Evolutionary conservation across 2,113 vertebrate species (phyloP).

Genomic region (Brienomyrus longianalis): DNA sequence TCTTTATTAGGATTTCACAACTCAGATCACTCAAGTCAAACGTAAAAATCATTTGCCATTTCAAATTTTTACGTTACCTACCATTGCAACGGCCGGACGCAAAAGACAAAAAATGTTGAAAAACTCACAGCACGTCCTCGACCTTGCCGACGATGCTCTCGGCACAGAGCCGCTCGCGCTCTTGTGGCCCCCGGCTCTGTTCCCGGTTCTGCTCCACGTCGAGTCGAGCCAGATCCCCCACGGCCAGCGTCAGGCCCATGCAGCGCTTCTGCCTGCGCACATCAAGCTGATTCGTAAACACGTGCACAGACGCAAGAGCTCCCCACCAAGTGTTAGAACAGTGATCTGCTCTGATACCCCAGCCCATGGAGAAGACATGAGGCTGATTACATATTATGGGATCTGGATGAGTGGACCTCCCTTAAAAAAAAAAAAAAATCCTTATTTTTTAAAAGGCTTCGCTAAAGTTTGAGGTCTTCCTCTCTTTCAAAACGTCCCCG

Average conservation of each 20-base stretch:
- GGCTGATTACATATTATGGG: neutral
- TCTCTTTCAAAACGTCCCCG: neutral
- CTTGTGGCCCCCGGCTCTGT: slow-evolving; percentile 43
- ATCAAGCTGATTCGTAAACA: neutral
- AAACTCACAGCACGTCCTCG: slow-evolving; percentile 87
- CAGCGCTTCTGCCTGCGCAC: slow-evolving; percentile 82
- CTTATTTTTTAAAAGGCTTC: neutral
- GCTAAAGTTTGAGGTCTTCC: neutral
- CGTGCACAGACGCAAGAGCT: neutral
- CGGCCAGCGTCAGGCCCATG: slow-evolving; percentile 72
- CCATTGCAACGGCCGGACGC: neutral
- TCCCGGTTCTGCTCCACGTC: slow-evolving; percentile 64
- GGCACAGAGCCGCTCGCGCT: slow-evolving; percentile 66
- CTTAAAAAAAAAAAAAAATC: neutral
- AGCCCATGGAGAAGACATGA: neutral
- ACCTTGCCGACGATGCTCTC: slow-evolving; percentile 86
- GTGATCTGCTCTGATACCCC: neutral
- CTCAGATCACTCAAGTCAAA: neutral
- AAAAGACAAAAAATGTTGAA: neutral
- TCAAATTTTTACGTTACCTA: neutral
- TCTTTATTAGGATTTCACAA: neutral
- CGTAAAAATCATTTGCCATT: neutral
- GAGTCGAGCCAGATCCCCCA: slow-evolving; percentile 62
- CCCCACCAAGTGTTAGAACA: neutral
- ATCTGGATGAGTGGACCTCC: neutral